A percentile compares a stretch with the other conserved stretches of the same genome.
These are phyloP conservation scores for Cinara cedri DNA, from an alignment of 2,888 invertebrate species.

Conservation along the genomic window DNA sequence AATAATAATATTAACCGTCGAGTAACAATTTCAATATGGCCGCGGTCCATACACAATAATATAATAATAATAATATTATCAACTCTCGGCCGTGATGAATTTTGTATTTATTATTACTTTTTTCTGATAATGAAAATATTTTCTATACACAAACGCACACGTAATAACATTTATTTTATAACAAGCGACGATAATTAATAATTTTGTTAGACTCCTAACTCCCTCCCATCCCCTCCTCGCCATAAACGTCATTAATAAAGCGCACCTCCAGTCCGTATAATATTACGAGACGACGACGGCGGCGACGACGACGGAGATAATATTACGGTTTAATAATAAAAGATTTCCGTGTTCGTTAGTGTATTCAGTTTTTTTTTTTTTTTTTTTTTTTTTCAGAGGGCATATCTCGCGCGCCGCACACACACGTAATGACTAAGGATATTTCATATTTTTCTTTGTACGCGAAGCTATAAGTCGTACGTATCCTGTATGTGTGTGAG, in stretches of 20 bases:
- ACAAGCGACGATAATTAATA: conserved; percentile 54
- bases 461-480: not conserved
- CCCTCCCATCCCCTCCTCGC: no score
- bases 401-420: conserved; percentile 3
- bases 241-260: conserved; percentile 56
- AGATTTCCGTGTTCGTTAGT: conserved; percentile 51
- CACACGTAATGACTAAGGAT: conserved; percentile 47
- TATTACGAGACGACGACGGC: conserved; percentile 20
- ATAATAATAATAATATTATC: no score
- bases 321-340: conserved; percentile 54
- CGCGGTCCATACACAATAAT: not conserved
- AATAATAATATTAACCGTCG: conserved; percentile 46
- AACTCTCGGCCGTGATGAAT: no score
- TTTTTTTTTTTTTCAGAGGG: no score
- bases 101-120: not conserved
- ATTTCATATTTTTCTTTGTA: conserved; percentile 41
- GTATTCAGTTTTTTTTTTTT: conserved; percentile 42
- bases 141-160: conserved; percentile 20
- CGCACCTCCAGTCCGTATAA: no score
- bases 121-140: conserved; percentile 47
- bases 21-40: conserved; percentile 43
- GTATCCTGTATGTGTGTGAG: no score
- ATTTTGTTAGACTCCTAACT: conserved; percentile 53
- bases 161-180: conserved; percentile 27
- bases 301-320: conserved; percentile 26